These are phyloP conservation scores for Halichoerus grypus DNA, from an alignment of 2,113 vertebrate species.

Conservation along the genomic window DNA sequence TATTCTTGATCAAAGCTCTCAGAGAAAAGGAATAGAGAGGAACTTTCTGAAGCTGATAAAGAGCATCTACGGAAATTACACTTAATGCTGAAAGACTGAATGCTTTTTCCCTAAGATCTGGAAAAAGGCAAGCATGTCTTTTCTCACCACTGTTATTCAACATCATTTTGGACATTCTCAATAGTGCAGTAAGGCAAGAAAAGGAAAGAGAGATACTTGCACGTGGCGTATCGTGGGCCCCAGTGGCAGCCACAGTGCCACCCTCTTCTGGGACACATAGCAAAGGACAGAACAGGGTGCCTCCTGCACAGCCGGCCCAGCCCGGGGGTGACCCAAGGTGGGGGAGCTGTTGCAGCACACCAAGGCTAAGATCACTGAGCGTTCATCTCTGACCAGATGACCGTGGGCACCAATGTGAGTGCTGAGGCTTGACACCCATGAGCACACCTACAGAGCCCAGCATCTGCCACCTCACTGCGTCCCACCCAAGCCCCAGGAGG, in stretches of 20 bases:
- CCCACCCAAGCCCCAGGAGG: not conserved
- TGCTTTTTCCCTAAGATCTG: not conserved
- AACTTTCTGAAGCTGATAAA: not conserved
- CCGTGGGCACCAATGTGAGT: not conserved
- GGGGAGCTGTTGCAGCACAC: not conserved
- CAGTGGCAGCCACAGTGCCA: not conserved
- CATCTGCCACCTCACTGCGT: not conserved
- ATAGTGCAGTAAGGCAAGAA: not conserved
- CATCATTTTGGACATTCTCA: not conserved
- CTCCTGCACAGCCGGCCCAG: not conserved
- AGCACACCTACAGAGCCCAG: not conserved
- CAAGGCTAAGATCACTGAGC: not conserved
- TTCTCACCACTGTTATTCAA: not conserved
- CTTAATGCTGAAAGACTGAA: not conserved
- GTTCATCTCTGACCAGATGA: not conserved
- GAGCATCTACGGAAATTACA: not conserved
- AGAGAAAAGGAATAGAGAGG: not conserved
- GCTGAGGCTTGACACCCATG: fast-evolving
- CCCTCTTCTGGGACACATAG: not conserved
- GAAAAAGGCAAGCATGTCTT: not conserved
- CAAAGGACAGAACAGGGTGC: not conserved
- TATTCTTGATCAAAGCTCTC: not conserved
- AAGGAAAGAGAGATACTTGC: not conserved
- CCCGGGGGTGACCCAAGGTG: not conserved
- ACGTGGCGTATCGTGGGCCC: fast-evolving